Base-by-base conservation (phyloP, 2,797 vertebrate species). In the Darevskia nairensis region DNA sequence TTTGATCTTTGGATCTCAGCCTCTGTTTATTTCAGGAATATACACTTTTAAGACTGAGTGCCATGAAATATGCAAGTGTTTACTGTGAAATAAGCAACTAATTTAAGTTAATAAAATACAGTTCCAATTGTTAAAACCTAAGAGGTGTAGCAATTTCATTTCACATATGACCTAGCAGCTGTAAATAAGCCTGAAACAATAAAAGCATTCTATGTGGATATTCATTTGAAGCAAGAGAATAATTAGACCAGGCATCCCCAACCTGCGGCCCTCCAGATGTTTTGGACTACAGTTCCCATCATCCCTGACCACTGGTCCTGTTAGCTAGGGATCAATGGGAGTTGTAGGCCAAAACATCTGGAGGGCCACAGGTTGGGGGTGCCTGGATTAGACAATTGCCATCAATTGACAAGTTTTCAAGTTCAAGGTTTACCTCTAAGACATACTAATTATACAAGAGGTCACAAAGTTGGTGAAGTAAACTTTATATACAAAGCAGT, bases 381-480 rank as follows among this genome's bases (percentile, higher is more conserved):
- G 46, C 11, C 46, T 50, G 46, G 46, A 50, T 50, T 50, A 78
- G 13, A 27, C 59, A 90, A 89, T 0, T 3, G 78, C 4, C 25
- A 77, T 32, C 25, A 41, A 80, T 55, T 29, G 84, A 39, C 8
- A 32, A 88, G 44, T 32, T 87, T 25, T 3, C 29, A 10, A 15
- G 32, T 83, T 6, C 84, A 1, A 3, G 82, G 32, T 2, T 74
- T 0, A 76, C 9, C 79, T 86, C 61, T 75, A 32, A 77, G 35
- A 39, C 55, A 59, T 59, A 2, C 32, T 59, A 82, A 13, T 80
- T 76, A 27, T 32, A 72, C 35, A 0, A 86, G 86, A 41, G 82
- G 0, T 82, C 0, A 35, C 0, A 85, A 89, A 2, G 0, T 59
- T 55, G 83, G 44, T 68, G 3, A 27, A 82, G 5, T 72, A 32